These are phyloP conservation scores for Myoxocephalus aenaeus DNA, from an alignment of 2,797 vertebrate genomes.

Conservation along the genomic window DNA sequence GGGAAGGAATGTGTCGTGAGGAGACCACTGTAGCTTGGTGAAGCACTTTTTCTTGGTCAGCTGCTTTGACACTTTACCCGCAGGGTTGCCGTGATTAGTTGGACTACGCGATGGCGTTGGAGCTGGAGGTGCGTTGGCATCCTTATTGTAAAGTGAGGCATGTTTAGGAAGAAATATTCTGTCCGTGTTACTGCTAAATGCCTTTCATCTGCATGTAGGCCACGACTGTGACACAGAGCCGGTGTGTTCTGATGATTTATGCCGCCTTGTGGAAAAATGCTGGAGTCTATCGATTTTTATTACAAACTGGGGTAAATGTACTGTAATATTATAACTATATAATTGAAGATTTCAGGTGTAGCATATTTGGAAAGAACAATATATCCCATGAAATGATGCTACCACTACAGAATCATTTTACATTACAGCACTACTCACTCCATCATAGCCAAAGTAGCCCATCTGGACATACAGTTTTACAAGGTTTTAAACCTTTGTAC, in stretches of 20 bases:
- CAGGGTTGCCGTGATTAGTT: neutral
- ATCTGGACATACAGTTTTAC: too few species aligned
- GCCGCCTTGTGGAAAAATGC: too few species aligned
- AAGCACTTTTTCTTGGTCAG: neutral
- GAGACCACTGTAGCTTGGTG: slow-evolving; percentile 3
- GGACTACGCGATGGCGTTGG: neutral
- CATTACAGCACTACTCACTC: neutral
- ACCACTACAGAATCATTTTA: neutral
- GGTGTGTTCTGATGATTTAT: too few species aligned
- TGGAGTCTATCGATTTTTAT: neutral
- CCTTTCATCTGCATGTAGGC: neutral
- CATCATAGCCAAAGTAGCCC: too few species aligned
- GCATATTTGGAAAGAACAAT: neutral
- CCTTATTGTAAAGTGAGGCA: too few species aligned
- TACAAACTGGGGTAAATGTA: neutral
- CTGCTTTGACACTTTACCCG: neutral
- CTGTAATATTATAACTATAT: neutral
- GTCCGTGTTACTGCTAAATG: too few species aligned
- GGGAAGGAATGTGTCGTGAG: neutral
- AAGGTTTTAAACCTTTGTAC: too few species aligned
- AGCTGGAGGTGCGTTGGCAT: too few species aligned
- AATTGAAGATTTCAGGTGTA: neutral
- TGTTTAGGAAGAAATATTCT: too few species aligned
- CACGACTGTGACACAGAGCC: too few species aligned
- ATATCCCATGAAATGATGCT: neutral